Percentiles rank a stretch among this genome's conserved stretches.
These are phyloP conservation scores for Pollenia amentaria DNA, from an alignment of 2,888 invertebrate genomes.

Conservation along the genomic window DNA sequence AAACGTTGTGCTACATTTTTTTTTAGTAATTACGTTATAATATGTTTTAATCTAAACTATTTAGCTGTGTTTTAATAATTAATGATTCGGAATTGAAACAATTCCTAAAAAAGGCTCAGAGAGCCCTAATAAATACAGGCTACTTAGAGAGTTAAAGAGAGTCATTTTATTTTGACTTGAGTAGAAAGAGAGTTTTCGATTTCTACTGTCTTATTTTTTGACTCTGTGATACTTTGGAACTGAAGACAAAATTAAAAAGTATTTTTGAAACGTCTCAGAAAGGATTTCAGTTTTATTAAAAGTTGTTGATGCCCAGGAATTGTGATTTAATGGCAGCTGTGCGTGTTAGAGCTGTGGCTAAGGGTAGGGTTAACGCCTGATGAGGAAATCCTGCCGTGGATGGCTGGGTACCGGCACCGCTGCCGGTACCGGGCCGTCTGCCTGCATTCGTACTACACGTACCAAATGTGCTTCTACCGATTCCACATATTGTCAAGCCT, in stretches of 20 bases:
- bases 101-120: neutral
- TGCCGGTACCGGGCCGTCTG: conserved; percentile 79
- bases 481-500: conserved; percentile 85
- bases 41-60: conserved; percentile 26
- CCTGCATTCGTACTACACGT: conserved; percentile 83
- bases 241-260: neutral
- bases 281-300: conserved; percentile 77
- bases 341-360: conserved; percentile 84
- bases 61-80: conserved; percentile 16
- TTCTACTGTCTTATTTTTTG: conserved; percentile 8
- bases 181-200: neutral
- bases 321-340: conserved; percentile 84
- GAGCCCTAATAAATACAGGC: conserved; percentile 21
- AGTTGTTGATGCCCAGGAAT: conserved; percentile 84
- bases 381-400: conserved; percentile 82
- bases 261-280: conserved; percentile 11
- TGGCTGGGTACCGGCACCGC: conserved; percentile 79
- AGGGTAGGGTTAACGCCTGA: conserved; percentile 82
- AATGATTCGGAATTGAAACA: conserved; percentile 3
- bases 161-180: conserved; percentile 25
- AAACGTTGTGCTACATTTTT: conserved; percentile 51
- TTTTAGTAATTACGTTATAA: conserved; percentile 8
- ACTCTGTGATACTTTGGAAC: neutral
- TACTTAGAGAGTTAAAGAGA: conserved; percentile 19
- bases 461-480: conserved; percentile 84